Evolutionary conservation across 1,140 invertebrate species (phyloP), one percentile per base, ranked within the genome.

Genomic region (Panagrolaimus sp.): DNA sequence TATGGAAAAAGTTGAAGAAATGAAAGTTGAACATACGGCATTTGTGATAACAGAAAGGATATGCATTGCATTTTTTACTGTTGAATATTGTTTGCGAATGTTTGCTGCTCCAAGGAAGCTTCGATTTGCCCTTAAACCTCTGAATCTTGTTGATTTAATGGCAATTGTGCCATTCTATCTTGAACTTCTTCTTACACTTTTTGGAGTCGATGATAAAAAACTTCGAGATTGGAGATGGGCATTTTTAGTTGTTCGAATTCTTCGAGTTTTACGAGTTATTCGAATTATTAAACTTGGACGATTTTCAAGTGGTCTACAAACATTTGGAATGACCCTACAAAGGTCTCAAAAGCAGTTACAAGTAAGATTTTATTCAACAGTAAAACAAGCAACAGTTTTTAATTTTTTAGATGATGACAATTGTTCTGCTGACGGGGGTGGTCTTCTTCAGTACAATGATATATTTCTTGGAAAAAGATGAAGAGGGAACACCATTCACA

Each of bases 331-430:
- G 88, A 98, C 96, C 64, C 88, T 98, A 83, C 89, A 94, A 83
- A 96, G 97, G 88, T 96, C 93, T 80, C 98, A 98, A 88, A 98
- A 98, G 87, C 96, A 99, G 87, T 88, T 98, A 79, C 95, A 96
- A 80, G n/a, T n/a, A n/a, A n/a, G n/a, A n/a, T n/a, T n/a, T n/a
- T n/a, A n/a, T n/a, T n/a, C n/a, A n/a, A n/a, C n/a, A n/a, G n/a
- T n/a, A n/a, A n/a, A n/a, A n/a, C n/a, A n/a, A n/a, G n/a, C n/a
- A n/a, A n/a, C n/a, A n/a, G n/a, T n/a, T n/a, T n/a, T n/a, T n/a
- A n/a, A n/a, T n/a, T n/a, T n/a, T n/a, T n/a, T n/a, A n/a, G n/a
- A 76, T 78, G 76, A 81, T 82, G 80, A 73, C 77, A 46, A 79
- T 82, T 52, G 80, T 82, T 10, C 65, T 82, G 63, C 55, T 80